Evolutionary conservation across 2,113 vertebrate species (phyloP).

Genomic region (Callipepla californica): DNA sequence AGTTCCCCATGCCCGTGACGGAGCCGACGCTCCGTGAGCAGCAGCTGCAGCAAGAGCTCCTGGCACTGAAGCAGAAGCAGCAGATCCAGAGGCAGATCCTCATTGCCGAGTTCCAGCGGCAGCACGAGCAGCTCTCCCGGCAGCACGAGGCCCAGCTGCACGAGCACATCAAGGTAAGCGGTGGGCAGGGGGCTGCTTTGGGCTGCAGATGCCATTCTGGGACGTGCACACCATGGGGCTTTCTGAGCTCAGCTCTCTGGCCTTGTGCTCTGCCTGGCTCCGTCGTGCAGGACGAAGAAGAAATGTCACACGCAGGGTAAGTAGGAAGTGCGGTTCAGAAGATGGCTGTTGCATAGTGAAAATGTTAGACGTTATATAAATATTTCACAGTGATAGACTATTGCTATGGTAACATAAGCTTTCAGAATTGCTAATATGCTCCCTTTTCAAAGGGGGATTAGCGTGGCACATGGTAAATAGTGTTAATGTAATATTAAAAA

Average conservation of each 20-base stretch:
- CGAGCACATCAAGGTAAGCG: conserved; percentile 92
- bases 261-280: neutral
- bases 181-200: neutral
- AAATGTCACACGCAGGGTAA: fast-evolving
- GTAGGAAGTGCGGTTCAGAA: neutral
- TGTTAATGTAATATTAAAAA: conserved; percentile 57
- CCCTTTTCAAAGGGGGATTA: conserved; percentile 43
- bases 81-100: conserved; percentile 97
- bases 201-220: neutral
- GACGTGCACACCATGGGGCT: fast-evolving
- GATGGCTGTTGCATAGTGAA: conserved; percentile 13
- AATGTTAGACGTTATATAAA: conserved; percentile 49
- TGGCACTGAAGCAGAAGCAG: conserved; percentile 96
- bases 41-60: conserved; percentile 96
- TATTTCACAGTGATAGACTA: conserved; percentile 59
- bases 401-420: conserved; percentile 55
- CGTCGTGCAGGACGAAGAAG: fast-evolving
- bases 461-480: conserved; percentile 30
- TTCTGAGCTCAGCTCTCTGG: fast-evolving
- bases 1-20: conserved; percentile 84
- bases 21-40: conserved; percentile 87
- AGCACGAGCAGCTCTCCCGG: conserved; percentile 95
- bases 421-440: conserved; percentile 42
- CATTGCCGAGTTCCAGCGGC: conserved; percentile 95
- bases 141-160: conserved; percentile 97